Evolutionary conservation across 2,113 vertebrate species (phyloP).

Genomic region (Haliaeetus leucogaster): DNA sequence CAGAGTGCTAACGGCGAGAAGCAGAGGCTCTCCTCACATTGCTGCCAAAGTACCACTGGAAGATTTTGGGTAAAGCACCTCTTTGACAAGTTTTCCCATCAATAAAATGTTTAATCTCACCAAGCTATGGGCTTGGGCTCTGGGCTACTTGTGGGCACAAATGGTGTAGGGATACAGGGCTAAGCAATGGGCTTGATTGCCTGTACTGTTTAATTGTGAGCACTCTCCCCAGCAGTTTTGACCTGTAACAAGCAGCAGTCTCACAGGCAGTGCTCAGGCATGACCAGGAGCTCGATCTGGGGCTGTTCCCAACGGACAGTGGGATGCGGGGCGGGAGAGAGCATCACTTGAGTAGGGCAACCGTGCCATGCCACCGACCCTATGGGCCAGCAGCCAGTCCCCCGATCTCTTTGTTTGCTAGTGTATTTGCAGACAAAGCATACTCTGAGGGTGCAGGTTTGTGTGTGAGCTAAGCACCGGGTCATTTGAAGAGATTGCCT

Average conservation of each 20-base stretch:
- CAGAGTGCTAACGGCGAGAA: not conserved
- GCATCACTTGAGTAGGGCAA: not conserved
- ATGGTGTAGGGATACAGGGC: not conserved
- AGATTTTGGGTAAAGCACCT: not conserved
- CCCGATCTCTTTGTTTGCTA: not conserved
- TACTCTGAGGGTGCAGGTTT: not conserved
- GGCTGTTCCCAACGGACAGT: not conserved
- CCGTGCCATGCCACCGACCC: fast-evolving
- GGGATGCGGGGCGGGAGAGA: fast-evolving
- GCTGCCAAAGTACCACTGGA: not conserved
- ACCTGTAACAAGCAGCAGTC: not conserved
- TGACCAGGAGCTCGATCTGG: not conserved
- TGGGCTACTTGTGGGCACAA: not conserved
- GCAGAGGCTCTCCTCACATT: not conserved
- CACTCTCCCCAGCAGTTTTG: not conserved
- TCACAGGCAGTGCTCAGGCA: not conserved
- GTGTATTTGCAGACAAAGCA: not conserved
- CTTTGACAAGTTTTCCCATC: not conserved
- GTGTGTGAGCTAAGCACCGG: not conserved
- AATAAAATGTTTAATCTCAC: not conserved
- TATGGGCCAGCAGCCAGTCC: not conserved
- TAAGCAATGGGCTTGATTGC: not conserved
- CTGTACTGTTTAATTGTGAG: not conserved
- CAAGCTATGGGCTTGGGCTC: not conserved
- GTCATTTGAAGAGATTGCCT: not conserved